Base-by-base conservation (phyloP, 1,140 invertebrate species). In the Rhopalosiphum maidis region DNA sequence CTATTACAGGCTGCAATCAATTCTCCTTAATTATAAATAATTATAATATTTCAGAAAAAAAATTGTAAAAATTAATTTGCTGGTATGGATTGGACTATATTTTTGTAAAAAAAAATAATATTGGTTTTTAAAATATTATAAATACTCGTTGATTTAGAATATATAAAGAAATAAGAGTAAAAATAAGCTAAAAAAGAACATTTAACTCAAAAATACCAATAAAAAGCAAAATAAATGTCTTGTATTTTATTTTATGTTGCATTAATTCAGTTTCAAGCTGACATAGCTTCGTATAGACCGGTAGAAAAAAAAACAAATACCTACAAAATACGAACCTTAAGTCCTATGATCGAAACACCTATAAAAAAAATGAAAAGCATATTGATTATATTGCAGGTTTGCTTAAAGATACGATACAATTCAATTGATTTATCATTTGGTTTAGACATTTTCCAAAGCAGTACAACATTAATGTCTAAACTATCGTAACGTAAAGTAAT, bases 351-450 rank as follows among this genome's bases (percentile, higher is more conserved):
- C 15, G n/a, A 77, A 77, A 5, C 4, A 15, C 15, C n/a, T 4
- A 77, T 77, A 68, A 68, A 77, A 77, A 77, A 77, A 77, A 77
- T n/a, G n/a, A 77, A 77, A 77, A 11, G n/a, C n/a, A 77, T 60
- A 60, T 68, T 68, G 60, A n/a, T n/a, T 77, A 35, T n/a, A 21
- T 68, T n/a, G 30, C 60, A 68, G 2, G 60, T n/a, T 68, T n/a
- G 30, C n/a, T 77, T 18, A 5, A n/a, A 77, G 11, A 77, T 77
- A n/a, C n/a, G n/a, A 77, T 77, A 77, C 60, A 77, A 77, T 77
- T 77, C 30, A 77, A 77, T 35, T 77, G 60, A 77, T 77, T 77
- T 77, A 77, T 18, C 30, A 77, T 18, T 77, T 0, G 60, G n/a
- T 77, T 77, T 35, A 77, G 30, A 77, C 60, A 77, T 77, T 77